Base-by-base conservation (phyloP, 2,797 vertebrate species). In the Anabas testudineus region DNA sequence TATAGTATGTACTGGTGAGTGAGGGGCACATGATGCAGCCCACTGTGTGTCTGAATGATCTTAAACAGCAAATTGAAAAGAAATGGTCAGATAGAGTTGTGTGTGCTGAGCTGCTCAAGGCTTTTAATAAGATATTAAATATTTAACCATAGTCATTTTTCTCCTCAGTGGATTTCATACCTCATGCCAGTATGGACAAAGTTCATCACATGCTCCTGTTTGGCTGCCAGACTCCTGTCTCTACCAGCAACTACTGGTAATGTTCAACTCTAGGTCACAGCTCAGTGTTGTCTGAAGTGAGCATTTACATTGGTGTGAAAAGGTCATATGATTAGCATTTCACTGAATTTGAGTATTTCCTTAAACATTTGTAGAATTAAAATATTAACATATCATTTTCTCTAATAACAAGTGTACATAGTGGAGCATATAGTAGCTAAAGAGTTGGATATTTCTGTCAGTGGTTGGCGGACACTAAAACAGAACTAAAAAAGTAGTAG, bases 191-290 rank as follows among this genome's bases (percentile, higher is more conserved):
- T 74, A 99, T 99, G 98, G 94, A 97, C 71, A 99, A 96, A 19
- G 96, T 97, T 62, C 98, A 99, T 81, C 98, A 99, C 83, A 98
- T 99, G 97, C 90, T 99, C 32, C 93, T 99, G 32, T 99, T 97
- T 42, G 97, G 97, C 89, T 99, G 98, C 86, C 94, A 93, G 83
- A 94, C 91, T 53, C 98, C 98, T 1, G 93, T 92, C 10, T 96
- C 96, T 72, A 92, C 92, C 34, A 93, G 93, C 76, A 92, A 85
- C 76, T 97, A 96, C 90, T 99, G 98, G 98, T 99, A 95, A 95
- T 92, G 45, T 28, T 12, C 13, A 9, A 39, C 34, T 47, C 36
- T 24, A 36, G 5, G 1, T 57, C 56, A 42, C 22, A 18, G 10
- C 21, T 39, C 15, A 3, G 10, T 30, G 10, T 59, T 26, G 30